phyloP scores from a whole-genome alignment of 23 tunicate species.

The Diplosoma virens region DNA sequence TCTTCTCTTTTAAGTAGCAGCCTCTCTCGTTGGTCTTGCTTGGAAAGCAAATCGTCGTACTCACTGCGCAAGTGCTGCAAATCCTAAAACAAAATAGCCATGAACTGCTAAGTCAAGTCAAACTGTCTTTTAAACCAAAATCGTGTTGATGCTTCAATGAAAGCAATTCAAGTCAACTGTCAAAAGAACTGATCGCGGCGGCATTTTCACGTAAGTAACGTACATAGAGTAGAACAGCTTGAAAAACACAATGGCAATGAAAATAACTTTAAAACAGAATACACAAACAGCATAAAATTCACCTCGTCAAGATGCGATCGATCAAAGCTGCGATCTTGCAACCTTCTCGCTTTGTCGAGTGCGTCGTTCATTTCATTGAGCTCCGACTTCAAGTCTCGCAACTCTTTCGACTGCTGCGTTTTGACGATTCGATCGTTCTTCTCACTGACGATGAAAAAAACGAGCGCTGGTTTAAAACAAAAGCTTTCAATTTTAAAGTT shows the following conservation, averaged over 20 bases:
- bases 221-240: too few species aligned
- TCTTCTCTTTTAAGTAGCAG: conserved; percentile 30
- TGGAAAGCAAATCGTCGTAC: conserved; percentile 16
- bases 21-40: conserved; percentile 35
- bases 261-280: too few species aligned
- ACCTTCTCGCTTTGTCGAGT: conserved; percentile 31
- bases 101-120: too few species aligned
- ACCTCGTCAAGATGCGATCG: conserved; percentile 28
- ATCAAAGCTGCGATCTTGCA: neutral
- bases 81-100: conserved; percentile 6
- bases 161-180: too few species aligned
- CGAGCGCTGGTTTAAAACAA: too few species aligned
- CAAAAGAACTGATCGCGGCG: too few species aligned
- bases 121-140: too few species aligned
- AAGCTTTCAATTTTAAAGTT: too few species aligned
- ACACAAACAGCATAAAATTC: too few species aligned
- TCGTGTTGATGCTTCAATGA: too few species aligned
- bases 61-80: conserved; percentile 34
- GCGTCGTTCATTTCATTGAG: conserved; percentile 42
- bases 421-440: conserved; percentile 31
- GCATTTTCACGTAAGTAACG: too few species aligned
- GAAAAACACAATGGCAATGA: too few species aligned
- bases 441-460: conserved; percentile 35
- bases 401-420: conserved; percentile 52
- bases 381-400: conserved; percentile 38